A percentile compares a stretch with the other conserved stretches of the same genome.
Conservation (phyloP, 2,888 invertebrate species). For the Periphyllus acericola region DNA sequence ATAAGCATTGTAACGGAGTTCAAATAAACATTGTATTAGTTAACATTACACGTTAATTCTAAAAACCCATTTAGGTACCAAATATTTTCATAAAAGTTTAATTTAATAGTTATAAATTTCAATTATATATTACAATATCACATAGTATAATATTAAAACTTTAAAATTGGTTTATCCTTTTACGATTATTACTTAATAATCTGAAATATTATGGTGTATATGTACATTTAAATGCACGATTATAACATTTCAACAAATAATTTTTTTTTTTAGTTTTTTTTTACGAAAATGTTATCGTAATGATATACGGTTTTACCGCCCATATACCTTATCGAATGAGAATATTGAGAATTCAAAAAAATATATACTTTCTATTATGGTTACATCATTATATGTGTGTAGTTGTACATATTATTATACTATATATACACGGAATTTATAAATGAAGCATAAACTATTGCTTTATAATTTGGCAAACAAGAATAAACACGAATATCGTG, state of each 20-base stretch:
- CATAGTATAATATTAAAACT: background rate
- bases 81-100: too few species aligned
- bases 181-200: background rate
- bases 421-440: background rate
- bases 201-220: background rate
- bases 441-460: slow-evolving; percentile 11
- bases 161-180: too few species aligned
- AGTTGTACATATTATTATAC: background rate
- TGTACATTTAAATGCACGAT: too few species aligned
- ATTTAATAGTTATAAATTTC: too few species aligned
- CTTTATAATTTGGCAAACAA: background rate
- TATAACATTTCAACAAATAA: too few species aligned
- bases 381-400: background rate
- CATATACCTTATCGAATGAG: background rate
- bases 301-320: background rate
- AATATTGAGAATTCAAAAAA: slow-evolving; percentile 1
- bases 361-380: slow-evolving; percentile 24
- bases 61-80: too few species aligned
- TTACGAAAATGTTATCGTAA: background rate
- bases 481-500: background rate
- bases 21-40: too few species aligned
- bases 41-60: too few species aligned
- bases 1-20: too few species aligned
- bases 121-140: too few species aligned
- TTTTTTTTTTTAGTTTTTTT: background rate